Evolutionary conservation across 2,797 vertebrate genomes (phyloP).

Genomic region (Acridotheres tristis): DNA sequence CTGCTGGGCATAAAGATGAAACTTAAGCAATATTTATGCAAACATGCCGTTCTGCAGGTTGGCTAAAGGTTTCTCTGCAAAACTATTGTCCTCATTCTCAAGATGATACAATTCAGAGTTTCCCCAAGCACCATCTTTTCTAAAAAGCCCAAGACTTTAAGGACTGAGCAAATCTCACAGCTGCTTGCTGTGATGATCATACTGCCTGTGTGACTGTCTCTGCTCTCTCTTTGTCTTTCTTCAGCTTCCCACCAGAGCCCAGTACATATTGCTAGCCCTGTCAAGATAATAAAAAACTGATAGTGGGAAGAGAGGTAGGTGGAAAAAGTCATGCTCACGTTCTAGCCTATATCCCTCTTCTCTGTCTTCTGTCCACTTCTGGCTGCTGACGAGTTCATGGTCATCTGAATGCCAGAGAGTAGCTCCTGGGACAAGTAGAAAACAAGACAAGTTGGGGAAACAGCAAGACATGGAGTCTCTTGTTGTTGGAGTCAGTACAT

Average conservation of each 20-base stretch:
- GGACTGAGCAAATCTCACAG: neutral
- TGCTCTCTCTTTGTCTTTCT: neutral
- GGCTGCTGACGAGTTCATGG: neutral
- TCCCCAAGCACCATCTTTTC: neutral
- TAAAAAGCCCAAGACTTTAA: neutral
- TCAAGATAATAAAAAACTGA: neutral
- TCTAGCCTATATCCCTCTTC: neutral
- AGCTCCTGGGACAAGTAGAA: neutral
- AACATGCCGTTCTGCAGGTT: neutral
- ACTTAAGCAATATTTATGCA: neutral
- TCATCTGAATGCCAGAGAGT: neutral
- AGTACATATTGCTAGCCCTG: neutral
- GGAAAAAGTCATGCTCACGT: neutral
- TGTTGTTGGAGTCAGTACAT: neutral
- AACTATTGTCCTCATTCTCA: neutral
- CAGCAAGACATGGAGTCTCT: neutral
- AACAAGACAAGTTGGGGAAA: neutral
- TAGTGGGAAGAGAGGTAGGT: neutral
- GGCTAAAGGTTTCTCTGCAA: neutral
- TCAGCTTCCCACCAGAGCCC: neutral
- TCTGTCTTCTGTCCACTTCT: neutral
- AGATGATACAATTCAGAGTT: neutral
- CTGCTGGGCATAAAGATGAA: neutral
- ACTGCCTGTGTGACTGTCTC: neutral
- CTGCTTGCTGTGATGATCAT: neutral